A percentile compares a stretch with the other conserved stretches of the same genome.
Conservation (phyloP, 2,113 vertebrate genomes). For the Jaculus jaculus region DNA sequence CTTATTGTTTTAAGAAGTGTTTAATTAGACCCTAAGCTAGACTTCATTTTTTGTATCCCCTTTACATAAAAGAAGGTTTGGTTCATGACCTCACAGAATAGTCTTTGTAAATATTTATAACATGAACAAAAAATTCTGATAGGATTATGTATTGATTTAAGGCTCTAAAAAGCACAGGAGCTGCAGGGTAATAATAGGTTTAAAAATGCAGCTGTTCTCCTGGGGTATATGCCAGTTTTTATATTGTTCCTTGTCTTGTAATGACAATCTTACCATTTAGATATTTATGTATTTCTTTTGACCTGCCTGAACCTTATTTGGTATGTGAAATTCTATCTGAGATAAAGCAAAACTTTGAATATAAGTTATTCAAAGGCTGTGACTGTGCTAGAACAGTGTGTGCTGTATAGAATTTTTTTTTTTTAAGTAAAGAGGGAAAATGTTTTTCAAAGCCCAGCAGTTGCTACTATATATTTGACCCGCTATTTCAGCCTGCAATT, state of each 20-base stretch:
- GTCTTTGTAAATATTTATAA: conserved; percentile 54
- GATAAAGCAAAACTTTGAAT: conserved; percentile 61
- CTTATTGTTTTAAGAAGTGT: conserved; percentile 37
- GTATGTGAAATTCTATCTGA: conserved; percentile 57
- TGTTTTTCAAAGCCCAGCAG: conserved; percentile 64
- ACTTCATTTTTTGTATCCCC: not conserved
- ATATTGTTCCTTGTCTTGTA: not conserved
- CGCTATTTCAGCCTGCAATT: conserved; percentile 66
- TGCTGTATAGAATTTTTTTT: conserved; percentile 15
- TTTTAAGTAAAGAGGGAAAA: conserved; percentile 38
- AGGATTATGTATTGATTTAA: conserved; percentile 33
- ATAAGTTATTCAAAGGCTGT: conserved; percentile 59
- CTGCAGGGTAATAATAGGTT: conserved; percentile 16
- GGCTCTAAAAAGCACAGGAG: conserved; percentile 40
- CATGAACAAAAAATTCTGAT: conserved; percentile 20
- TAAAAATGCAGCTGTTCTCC: not conserved
- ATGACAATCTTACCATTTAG: conserved; percentile 24
- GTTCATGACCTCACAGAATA: not conserved
- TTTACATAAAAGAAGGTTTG: not conserved
- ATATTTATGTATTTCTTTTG: conserved; percentile 37
- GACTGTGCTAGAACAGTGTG: conserved; percentile 45
- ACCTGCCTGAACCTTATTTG: conserved; percentile 16
- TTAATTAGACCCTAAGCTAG: not conserved
- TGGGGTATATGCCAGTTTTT: not conserved
- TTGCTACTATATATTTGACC: conserved; percentile 68